Base-by-base conservation (phyloP, 1,140 invertebrate species). In the Hermetia illucens region DNA sequence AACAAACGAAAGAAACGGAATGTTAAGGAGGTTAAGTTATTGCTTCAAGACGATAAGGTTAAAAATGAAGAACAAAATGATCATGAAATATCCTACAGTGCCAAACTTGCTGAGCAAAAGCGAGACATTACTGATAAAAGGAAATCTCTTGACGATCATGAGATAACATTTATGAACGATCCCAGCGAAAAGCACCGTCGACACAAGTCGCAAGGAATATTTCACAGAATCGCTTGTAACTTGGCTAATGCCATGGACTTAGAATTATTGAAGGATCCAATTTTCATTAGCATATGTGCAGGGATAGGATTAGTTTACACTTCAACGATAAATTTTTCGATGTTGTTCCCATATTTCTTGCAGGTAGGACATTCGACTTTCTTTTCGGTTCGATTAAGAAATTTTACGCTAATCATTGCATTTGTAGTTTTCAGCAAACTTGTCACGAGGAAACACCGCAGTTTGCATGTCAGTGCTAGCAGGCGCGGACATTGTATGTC, bases 321-420 rank as follows among this genome's bases (percentile, higher is more conserved):
- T 5, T 71, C 75, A 1, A 73, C 76, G 36, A 66, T 75, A 15
- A 76, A 76, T 48, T 82, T 79, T 47, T 76, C 74, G 40, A 66
- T 80, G 58, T 61, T 82, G 33, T 77, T 68, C 38, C 77, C 78
- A 10, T 70, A 75, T 38, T 79, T 78, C 42, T 50, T 78, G 21
- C 55, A 69, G 61, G 71, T 69, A 63, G 54, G 22, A 41, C 29
- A 20, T 24, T 12, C 19, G 4, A 34, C 5, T 19, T 5, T 34
- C 18, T 34, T 17, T n/a, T n/a, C n/a, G n/a, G n/a, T n/a, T n/a
- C n/a, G n/a, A 17, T 34, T 34, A 19, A 19, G 8, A 34, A 8
- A 34, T 25, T 22, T 37, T 22, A 4, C 34, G 24, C 5, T 27
- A 34, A 22, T 33, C 25, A 4, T 1, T 19, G 20, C 21, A 33